A percentile compares a stretch with the other conserved stretches of the same genome.
Evolutionary conservation across 2,797 vertebrate species (phyloP).

Genomic region (Intellagama lesueurii): DNA sequence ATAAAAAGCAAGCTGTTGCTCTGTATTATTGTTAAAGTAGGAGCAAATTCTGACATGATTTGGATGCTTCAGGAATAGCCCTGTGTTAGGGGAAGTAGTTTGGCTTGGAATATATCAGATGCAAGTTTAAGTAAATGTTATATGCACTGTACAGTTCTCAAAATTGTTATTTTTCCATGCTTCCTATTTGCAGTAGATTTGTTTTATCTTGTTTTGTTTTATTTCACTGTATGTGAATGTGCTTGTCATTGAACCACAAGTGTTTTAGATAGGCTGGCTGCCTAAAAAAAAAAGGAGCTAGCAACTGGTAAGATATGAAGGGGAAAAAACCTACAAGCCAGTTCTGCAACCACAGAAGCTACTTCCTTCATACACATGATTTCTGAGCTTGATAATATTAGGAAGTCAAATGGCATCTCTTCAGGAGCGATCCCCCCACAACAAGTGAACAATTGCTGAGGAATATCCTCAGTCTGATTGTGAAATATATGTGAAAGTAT

Average conservation of each 20-base stretch:
- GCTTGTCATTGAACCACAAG: not conserved
- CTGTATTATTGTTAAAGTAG: not conserved
- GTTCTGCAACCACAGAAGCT: not conserved
- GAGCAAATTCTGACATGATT: not conserved
- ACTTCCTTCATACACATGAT: not conserved
- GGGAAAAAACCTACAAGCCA: not conserved
- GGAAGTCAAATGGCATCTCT: not conserved
- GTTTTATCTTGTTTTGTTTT: not conserved
- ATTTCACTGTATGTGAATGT: not conserved
- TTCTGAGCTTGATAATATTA: not conserved
- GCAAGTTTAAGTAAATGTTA: no score
- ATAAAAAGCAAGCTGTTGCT: slow-evolving; percentile 3
- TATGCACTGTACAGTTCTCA: no score
- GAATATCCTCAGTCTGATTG: not conserved
- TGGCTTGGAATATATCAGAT: not conserved
- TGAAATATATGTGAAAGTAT: not conserved
- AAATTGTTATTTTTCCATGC: not conserved
- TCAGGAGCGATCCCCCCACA: no score
- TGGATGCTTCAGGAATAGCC: not conserved
- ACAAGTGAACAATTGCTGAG: not conserved
- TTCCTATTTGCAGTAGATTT: not conserved
- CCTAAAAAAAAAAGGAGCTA: not conserved
- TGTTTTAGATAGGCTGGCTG: not conserved
- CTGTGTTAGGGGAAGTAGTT: not conserved
- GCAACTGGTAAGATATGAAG: not conserved